These are phyloP conservation scores for Melipona beecheii DNA, from an alignment of 2,888 invertebrate genomes.

Conservation along the genomic window DNA sequence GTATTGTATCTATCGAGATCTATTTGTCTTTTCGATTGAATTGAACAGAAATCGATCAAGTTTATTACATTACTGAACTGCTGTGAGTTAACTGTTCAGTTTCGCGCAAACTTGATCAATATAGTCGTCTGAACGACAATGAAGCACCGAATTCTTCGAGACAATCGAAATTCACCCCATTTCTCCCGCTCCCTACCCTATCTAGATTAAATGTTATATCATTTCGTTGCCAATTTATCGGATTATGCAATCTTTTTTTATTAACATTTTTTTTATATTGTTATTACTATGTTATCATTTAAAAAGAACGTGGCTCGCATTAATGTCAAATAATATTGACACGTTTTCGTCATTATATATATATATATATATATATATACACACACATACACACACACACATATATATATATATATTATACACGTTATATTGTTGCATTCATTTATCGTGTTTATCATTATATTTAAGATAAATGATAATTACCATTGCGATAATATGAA, in stretches of 20 bases:
- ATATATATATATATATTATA: neutral
- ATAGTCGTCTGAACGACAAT: neutral
- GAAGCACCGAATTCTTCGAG: conserved; percentile 1
- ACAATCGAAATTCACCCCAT: conserved; percentile 7
- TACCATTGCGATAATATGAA: conserved; percentile 5
- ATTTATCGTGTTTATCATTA: conserved; percentile 24
- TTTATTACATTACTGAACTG: neutral
- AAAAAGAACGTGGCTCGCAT: neutral
- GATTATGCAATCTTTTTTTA: neutral
- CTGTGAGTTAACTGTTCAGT: neutral
- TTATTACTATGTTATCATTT: neutral
- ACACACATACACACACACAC: neutral
- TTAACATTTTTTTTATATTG: conserved; percentile 8
- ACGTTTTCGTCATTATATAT: neutral
- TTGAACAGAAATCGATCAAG: neutral
- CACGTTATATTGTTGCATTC: conserved; percentile 16
- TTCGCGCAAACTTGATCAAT: neutral
- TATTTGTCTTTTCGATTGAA: conserved; percentile 9
- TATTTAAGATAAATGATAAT: conserved; percentile 17
- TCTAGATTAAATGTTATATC: neutral
- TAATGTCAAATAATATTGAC: neutral
- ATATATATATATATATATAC: neutral
- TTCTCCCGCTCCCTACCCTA: neutral
- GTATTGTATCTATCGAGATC: conserved; percentile 2
- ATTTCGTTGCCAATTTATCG: neutral